Conservation (phyloP, 2,888 invertebrate species). For the Cyaniris semiargus region DNA sequence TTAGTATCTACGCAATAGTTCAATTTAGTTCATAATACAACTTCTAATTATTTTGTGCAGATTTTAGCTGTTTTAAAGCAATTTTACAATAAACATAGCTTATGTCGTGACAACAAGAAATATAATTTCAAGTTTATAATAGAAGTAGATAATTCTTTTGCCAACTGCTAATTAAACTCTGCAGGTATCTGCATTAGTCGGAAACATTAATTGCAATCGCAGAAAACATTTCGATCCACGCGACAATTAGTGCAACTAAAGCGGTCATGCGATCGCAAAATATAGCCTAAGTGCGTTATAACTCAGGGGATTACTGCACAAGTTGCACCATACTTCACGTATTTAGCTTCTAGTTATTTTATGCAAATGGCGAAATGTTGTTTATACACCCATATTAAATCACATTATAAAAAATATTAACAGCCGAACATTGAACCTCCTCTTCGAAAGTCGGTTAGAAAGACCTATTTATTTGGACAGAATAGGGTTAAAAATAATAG, state of each 20-base stretch:
- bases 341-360: neutral
- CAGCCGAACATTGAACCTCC: too few relatives aligned
- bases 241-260: constrained; percentile 29
- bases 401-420: neutral
- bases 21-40: neutral
- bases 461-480: too few relatives aligned
- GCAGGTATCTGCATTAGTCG: constrained; percentile 33
- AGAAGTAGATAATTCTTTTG: neutral
- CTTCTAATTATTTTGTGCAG: neutral
- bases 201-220: constrained; percentile 31
- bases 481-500: too few relatives aligned
- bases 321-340: neutral
- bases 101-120: neutral
- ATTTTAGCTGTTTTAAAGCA: neutral
- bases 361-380: neutral
- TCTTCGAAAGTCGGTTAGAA: too few relatives aligned
- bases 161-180: constrained; percentile 28
- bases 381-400: neutral
- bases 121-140: constrained; percentile 2
- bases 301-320: neutral
- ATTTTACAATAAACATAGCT: neutral
- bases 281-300: constrained; percentile 20
- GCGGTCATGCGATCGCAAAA: constrained; percentile 30
- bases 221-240: constrained; percentile 32
- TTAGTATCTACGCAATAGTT: too few relatives aligned